phyloP scores from a whole-genome alignment of 2,113 vertebrate species.

The Chloroceryle aenea region DNA sequence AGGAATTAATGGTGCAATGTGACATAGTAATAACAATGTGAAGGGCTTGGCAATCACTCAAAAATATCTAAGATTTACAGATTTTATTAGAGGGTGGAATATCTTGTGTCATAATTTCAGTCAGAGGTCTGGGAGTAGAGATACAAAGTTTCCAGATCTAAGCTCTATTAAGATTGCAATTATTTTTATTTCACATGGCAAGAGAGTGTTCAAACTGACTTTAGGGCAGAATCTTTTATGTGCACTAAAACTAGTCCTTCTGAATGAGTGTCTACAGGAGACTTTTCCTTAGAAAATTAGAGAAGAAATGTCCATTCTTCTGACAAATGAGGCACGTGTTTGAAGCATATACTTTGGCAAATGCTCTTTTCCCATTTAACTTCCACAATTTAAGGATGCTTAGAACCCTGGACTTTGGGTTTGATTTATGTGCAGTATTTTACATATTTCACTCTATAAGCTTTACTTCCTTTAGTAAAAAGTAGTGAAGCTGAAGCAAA shows the following conservation, averaged over 20 bases:
- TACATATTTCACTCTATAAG: neutral
- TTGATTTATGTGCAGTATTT: neutral
- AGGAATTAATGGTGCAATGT: neutral
- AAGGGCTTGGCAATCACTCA: neutral
- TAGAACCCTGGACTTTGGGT: neutral
- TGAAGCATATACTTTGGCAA: neutral
- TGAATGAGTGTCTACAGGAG: neutral
- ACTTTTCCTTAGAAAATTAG: neutral
- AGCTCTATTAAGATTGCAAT: neutral
- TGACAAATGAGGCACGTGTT: neutral
- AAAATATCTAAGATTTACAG: neutral
- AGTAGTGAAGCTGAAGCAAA: neutral
- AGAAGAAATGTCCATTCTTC: neutral
- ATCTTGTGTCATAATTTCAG: neutral
- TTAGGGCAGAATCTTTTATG: neutral
- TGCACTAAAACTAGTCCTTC: neutral
- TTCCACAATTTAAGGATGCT: neutral
- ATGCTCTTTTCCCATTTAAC: neutral
- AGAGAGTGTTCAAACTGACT: neutral
- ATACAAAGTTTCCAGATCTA: neutral
- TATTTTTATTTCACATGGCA: neutral
- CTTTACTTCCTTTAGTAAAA: neutral
- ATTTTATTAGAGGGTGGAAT: neutral
- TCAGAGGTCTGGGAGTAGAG: neutral
- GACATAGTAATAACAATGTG: neutral